These are phyloP conservation scores for Psilanteris sp. DNA, from an alignment of 1,140 invertebrate species.

Conservation along the genomic window DNA sequence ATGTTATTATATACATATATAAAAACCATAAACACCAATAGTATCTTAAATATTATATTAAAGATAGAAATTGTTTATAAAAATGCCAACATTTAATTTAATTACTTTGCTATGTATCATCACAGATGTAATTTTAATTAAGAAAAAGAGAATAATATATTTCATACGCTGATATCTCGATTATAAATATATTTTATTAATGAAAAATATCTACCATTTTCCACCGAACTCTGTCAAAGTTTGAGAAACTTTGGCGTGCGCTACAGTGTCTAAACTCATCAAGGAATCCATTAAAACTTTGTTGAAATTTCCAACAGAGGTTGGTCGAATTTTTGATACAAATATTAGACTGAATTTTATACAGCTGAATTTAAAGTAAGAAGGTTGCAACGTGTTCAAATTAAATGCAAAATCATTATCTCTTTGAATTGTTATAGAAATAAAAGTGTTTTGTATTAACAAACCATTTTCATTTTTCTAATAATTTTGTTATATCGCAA, in stretches of 20 bases:
- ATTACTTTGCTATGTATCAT: too few species aligned
- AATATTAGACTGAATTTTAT: conserved; percentile 42
- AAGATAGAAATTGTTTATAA: too few species aligned
- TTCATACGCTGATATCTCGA: background rate
- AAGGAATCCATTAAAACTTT: conserved; percentile 62
- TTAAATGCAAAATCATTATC: conserved; percentile 6
- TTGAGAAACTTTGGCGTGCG: conserved; percentile 32
- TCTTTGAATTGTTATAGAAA: conserved; percentile 4
- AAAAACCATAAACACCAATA: too few species aligned
- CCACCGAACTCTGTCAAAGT: conserved; percentile 43
- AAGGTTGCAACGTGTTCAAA: background rate
- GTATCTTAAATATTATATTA: too few species aligned
- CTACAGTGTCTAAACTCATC: conserved; percentile 54
- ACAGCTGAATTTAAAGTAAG: conserved; percentile 19
- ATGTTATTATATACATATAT: too few species aligned
- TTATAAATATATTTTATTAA: conserved; percentile 51
- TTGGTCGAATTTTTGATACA: conserved; percentile 52
- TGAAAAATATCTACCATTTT: conserved; percentile 54
- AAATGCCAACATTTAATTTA: too few species aligned
- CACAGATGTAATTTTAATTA: too few species aligned
- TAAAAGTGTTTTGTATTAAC: too few species aligned
- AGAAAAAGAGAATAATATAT: too few species aligned
- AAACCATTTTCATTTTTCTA: too few species aligned
- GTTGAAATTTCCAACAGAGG: conserved; percentile 48
- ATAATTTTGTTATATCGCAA: too few species aligned